These are phyloP conservation scores for Drosophila kambysellisi DNA, from an alignment of 2,888 invertebrate species.

Conservation along the genomic window DNA sequence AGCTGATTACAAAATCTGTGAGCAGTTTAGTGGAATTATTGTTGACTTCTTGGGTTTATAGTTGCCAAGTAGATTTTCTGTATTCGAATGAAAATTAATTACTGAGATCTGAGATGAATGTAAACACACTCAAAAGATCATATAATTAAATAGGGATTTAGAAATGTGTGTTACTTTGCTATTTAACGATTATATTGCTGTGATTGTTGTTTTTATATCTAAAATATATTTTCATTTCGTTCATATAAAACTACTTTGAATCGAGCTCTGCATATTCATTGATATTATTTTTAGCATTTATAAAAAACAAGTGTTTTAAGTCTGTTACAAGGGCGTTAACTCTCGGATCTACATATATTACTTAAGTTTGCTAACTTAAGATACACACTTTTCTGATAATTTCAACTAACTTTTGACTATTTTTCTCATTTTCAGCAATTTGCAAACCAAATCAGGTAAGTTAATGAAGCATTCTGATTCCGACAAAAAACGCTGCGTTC, in stretches of 20 bases:
- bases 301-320: not conserved
- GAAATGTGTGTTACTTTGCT: not conserved
- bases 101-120: not conserved
- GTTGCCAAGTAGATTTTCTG: not conserved
- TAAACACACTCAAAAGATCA: not conserved
- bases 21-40: slow-evolving; percentile 13
- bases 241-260: not conserved
- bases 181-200: not conserved
- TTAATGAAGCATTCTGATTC: slow-evolving; percentile 8
- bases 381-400: not conserved
- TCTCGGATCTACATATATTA: not conserved
- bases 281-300: not conserved
- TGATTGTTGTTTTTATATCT: not conserved
- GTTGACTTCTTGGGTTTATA: not conserved
- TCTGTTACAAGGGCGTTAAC: not conserved
- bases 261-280: not conserved
- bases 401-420: slow-evolving; percentile 10
- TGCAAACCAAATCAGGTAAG: slow-evolving; percentile 63
- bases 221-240: not conserved
- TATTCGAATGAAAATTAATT: not conserved
- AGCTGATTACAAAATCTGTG: slow-evolving; percentile 13
- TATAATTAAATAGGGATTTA: not conserved
- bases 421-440: slow-evolving; percentile 45
- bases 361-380: not conserved
- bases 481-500: not conserved